Evolutionary conservation across 2,797 vertebrate species (phyloP), one percentile per base, ranked within the genome.

Genomic region (Oophaga sylvatica): DNA sequence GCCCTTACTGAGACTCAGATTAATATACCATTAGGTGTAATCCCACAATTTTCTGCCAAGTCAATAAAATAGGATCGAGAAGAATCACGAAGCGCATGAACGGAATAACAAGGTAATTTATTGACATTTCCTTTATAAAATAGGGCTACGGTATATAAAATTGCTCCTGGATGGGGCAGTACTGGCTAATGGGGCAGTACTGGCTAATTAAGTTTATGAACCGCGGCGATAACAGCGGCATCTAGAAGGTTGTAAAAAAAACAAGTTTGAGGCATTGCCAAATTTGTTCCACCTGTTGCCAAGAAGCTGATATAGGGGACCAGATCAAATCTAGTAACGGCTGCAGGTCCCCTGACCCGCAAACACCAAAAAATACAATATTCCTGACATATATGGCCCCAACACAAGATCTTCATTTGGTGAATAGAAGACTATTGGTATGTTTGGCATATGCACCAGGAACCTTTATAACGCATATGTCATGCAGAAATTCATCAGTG

Each of bases 1-100:
- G 56, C 82, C 82, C 68, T 59, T 35, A 17, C 29, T 29, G 19
- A 29, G 48, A 73, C 53, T 75, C 71, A 48, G 71, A 75, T 75
- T 75, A 75, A n/a, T 75, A 53, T 12, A 53, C 41, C 41, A 48
- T 53, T 48, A 75, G 53, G 45, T 12, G 11, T 75, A 48, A 48
- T 45, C 71, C 56, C 26, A 9, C 48, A 1, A n/a, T 59, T 57
- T 31, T 57, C 76, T 79, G 71, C 17, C 41, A 3, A 12, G 71
- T 75, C 41, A 3, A 10, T 53, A 75, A 22, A 1, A n/a, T 75
- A 22, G 20, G 71, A 75, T n/a, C 11, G 3, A 56, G 75, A 6
- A 56, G 48, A 12, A 56, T 53, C 77, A 80, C 13, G 31, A 60
- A 59, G 26, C 22, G 7, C 15, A 56, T 8, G 17, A 22, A 59